Evolutionary conservation across 2,888 invertebrate species (phyloP).

Genomic region (Lochmaea capreae): DNA sequence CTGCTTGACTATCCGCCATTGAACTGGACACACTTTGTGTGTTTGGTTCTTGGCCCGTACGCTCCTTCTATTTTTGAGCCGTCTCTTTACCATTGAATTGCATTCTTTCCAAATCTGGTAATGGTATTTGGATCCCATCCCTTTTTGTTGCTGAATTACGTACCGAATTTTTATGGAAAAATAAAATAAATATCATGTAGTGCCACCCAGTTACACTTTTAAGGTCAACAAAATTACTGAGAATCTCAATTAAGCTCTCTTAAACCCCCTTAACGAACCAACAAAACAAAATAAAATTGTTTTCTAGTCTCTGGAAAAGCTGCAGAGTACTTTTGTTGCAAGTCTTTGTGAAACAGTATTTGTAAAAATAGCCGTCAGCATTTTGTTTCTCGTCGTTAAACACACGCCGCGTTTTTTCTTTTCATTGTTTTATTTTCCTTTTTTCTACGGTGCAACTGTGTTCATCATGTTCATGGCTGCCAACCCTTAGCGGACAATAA

Average conservation of each 20-base stretch:
- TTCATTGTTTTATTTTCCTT: constrained; percentile 47
- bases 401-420: constrained; percentile 55
- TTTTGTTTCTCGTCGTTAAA: constrained; percentile 52
- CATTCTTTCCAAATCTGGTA: no score
- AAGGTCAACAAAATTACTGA: neutral
- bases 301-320: constrained; percentile 18
- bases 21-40: no score
- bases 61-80: no score
- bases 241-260: constrained; percentile 15
- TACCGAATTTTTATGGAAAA: no score
- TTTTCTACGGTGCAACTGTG: constrained; percentile 49
- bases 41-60: no score
- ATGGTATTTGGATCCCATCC: no score
- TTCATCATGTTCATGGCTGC: constrained; percentile 60
- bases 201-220: constrained; percentile 8
- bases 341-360: constrained; percentile 36
- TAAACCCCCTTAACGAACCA: constrained; percentile 11
- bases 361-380: constrained; percentile 59
- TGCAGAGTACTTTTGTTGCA: constrained; percentile 31
- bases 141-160: no score
- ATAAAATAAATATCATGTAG: no score
- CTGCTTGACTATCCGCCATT: no score
- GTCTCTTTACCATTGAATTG: no score
- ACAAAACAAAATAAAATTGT: constrained; percentile 21
- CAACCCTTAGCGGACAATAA: constrained; percentile 65